Evolutionary conservation across 2,888 invertebrate species (phyloP).

Genomic region (Oscheius onirici): DNA sequence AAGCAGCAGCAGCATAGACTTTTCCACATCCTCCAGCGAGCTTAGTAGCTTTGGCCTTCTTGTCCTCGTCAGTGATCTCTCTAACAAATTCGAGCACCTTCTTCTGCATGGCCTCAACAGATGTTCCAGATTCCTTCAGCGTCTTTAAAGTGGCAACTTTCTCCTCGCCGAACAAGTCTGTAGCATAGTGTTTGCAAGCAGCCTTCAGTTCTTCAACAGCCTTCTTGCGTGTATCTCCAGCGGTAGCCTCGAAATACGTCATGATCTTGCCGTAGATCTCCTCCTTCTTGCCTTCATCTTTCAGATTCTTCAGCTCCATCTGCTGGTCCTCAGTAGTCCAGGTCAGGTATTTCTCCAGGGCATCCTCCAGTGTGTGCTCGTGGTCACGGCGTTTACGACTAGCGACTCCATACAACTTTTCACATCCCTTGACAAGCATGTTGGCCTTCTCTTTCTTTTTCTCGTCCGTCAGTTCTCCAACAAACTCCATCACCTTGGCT

Average conservation of each 20-base stretch:
- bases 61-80: conserved; percentile 44
- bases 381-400: conserved; percentile 21
- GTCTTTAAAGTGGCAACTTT: conserved; percentile 47
- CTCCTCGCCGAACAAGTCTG: conserved; percentile 52
- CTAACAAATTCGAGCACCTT: conserved; percentile 37
- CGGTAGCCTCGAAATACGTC: conserved; percentile 35
- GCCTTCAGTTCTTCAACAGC: conserved; percentile 38
- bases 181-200: conserved; percentile 49
- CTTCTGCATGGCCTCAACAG: conserved; percentile 37
- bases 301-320: conserved; percentile 29
- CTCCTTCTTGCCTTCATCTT: conserved; percentile 24
- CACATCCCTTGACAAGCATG: conserved; percentile 36
- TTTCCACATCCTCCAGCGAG: conserved; percentile 44
- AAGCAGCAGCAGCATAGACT: conserved; percentile 23
- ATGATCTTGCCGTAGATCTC: conserved; percentile 36
- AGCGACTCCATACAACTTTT: conserved; percentile 36
- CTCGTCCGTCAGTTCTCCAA: conserved; percentile 32
- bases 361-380: conserved; percentile 32
- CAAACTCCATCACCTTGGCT: conserved; percentile 36
- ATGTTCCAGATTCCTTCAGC: conserved; percentile 55
- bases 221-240: conserved; percentile 32
- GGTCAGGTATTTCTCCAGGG: conserved; percentile 30
- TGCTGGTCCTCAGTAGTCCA: conserved; percentile 39
- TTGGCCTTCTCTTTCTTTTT: conserved; percentile 36
- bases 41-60: conserved; percentile 50